Evolutionary conservation across 2,888 invertebrate genomes (phyloP), one percentile per base, ranked within the genome.

Genomic region (Unio pictorum): DNA sequence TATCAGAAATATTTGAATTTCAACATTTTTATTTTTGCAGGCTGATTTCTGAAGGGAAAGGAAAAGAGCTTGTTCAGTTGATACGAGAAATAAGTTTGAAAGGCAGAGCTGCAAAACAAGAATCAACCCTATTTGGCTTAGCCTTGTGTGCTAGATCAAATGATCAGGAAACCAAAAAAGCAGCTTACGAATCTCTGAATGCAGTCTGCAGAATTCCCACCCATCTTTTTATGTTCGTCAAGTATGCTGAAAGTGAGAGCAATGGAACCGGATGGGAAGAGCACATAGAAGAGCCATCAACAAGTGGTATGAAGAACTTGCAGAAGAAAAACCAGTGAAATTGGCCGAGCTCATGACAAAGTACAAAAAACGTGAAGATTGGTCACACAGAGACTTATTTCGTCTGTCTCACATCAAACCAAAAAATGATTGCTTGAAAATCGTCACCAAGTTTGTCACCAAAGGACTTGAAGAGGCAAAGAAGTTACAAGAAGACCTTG

Each of bases 321-420:
- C 62, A 54, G 23, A 62, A 30, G 70, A 75, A n/a, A 34, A 34
- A 34, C 69, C 73, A 55, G 55, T 17, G 86, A 92, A 93, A 65
- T 90, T 95, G 60, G 93, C 93, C 0, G 91, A 92, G 80, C 93
- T 93, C 77, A 91, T 94, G 26, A 93, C 93, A 6, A 92, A 92
- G 84, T 92, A 92, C 68, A 92, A 92, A 66, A 92, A 93, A 15
- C 92, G 93, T 75, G 92, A 93, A 81, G 93, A 94, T 7, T 94
- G 94, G 91, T 92, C 92, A 0, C 95, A 95, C 86, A 93, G 93
- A 82, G 94, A 94, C 80, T 91, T 95, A n/a, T 90, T 93, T 92
- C 85, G 91, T 55, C 71, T 85, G 45, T 66, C 83, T 34, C 84
- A 86, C 64, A 76, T 79, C 18, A 84, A 83, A 68, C 73, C 84